Evolutionary conservation across 2,888 invertebrate genomes (phyloP), one percentile per base, ranked within the genome.

Genomic region (Tolmerus cingulatus): DNA sequence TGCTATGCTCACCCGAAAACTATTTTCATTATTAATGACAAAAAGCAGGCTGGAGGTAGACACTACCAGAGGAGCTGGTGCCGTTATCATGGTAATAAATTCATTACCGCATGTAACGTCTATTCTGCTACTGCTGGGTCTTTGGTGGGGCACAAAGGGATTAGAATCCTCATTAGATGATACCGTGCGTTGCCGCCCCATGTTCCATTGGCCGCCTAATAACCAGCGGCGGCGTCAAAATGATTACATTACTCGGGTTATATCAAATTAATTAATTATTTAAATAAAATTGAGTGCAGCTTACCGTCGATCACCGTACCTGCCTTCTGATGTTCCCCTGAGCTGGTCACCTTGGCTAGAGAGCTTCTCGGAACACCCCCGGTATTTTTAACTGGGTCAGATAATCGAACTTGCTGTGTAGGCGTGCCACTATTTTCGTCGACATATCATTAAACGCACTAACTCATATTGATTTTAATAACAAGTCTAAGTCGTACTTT

Each of bases 71-170:
- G 34, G 1, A 34, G 84, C 86, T 82, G 84, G 51, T 82, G 86
- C 74, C 55, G 87, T 82, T 87, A 87, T 87, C 84, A 81, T 87
- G 86, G 86, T 86, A 87, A 87, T 87, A 87, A 87, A 87, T 87
- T 87, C 87, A 87, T 87, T 87, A 87, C 86, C 74, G 77, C 76
- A 74, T 74, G 76, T 84, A 79, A 79, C 79, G 43, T 57, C 77
- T 55, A 77, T 77, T 74, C 86, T 86, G 77, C 86, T 82, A 77
- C 77, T 87, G 74, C 23, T 87, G 86, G 84, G 78, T 79, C 40
- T 7, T 37, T 30, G 76, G 23, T 34, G 78, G 78, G 23, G 34
- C 14, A 81, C 51, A 55, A 81, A 51, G 51, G 79, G 55, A 81
- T 81, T 81, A 81, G 79, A 81, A 23, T 81, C 51, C 27, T 81